Evolutionary conservation across 2,888 invertebrate genomes (phyloP), one percentile per base, ranked within the genome.

Genomic region (Lithosia quadra): DNA sequence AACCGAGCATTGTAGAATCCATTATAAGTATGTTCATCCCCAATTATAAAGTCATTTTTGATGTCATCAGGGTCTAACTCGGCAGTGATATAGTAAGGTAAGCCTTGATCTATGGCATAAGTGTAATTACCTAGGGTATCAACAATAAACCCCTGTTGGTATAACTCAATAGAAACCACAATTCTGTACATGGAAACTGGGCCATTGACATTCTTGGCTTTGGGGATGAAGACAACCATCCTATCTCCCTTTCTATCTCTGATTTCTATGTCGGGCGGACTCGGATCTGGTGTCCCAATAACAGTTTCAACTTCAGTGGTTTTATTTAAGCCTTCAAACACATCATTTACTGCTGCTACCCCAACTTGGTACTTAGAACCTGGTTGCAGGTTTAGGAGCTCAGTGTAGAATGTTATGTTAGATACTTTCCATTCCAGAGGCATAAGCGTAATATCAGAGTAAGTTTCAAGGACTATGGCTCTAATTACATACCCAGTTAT

Each of bases 81-180:
- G 0, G 98, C 98, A 9, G 98, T 96, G 39, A 98, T 97, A 85
- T 99, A 99, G 87, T 98, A 98, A 3, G 97, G 96, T 7, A 97
- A 88, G 0, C 97, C 97, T 72, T 97, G 96, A 57, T 96, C 95
- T 65, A 92, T 92, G 0, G 98, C 97, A 81, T 96, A 95, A 68
- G 96, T 91, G 90, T 96, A 97, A 83, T 96, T 96, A n/a, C 95
- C 96, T 21, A 97, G 94, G 65, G 94, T 95, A 49, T 96, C 95
- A 67, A 91, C 92, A 75, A 96, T 96, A 84, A 96, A 97, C 24
- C 95, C 96, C 88, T 96, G 96, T 85, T 94, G 96, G 76, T 95
- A 95, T 67, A 96, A 95, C 65, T 96, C 96, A 77, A 97, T 96
- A 36, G 97, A 96, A 0, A 98, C 96, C 56, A 98, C 96, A 55